phyloP scores from a whole-genome alignment of 2,888 invertebrate genomes.

The Calliopum simillimum region DNA sequence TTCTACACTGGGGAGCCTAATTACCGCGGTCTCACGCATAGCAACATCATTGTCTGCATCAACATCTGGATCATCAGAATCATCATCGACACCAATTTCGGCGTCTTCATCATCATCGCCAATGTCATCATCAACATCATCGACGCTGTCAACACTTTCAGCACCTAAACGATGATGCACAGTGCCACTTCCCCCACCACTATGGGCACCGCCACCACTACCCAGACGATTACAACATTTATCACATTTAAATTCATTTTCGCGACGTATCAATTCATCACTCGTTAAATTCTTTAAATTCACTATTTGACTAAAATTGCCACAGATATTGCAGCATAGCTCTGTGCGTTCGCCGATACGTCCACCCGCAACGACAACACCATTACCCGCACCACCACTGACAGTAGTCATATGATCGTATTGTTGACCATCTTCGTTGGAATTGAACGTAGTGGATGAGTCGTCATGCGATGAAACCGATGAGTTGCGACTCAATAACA shows the following conservation, averaged over 20 bases:
- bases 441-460: slow-evolving; percentile 31
- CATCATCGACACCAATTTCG: slow-evolving; percentile 55
- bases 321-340: slow-evolving; percentile 60
- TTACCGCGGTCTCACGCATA: slow-evolving; percentile 45
- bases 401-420: slow-evolving; percentile 38
- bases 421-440: slow-evolving; percentile 36
- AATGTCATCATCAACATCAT: slow-evolving; percentile 34
- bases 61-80: slow-evolving; percentile 52
- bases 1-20: slow-evolving; percentile 58
- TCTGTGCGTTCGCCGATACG: slow-evolving; percentile 53
- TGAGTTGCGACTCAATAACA: slow-evolving; percentile 60
- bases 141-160: slow-evolving; percentile 59
- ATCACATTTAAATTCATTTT: slow-evolving; percentile 61
- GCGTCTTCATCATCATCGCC: slow-evolving; percentile 42
- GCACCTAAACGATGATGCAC: slow-evolving; percentile 37
- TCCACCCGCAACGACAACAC: slow-evolving; percentile 37
- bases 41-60: slow-evolving; percentile 46
- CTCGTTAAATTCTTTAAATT: slow-evolving; percentile 53
- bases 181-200: slow-evolving; percentile 46
- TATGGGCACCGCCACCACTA: slow-evolving; percentile 41
- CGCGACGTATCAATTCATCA: slow-evolving; percentile 51
- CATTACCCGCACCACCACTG: slow-evolving; percentile 36
- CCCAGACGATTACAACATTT: slow-evolving; percentile 52
- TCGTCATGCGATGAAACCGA: slow-evolving; percentile 53
- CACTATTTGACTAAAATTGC: slow-evolving; percentile 54